Conservation (phyloP, 1,140 invertebrate genomes). For the Pseudoatta argentina region DNA sequence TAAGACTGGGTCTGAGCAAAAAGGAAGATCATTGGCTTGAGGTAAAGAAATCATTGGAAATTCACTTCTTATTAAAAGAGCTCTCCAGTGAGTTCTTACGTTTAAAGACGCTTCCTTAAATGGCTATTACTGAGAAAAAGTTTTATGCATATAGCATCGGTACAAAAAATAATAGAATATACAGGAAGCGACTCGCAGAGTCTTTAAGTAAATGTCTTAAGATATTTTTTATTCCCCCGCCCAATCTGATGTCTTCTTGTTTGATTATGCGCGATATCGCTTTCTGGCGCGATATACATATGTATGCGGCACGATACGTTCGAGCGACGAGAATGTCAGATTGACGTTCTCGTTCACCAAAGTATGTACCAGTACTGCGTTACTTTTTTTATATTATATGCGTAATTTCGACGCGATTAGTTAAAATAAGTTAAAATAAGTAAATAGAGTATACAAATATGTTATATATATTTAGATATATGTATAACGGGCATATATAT, state of each 20-base stretch:
- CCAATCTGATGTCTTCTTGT: neutral
- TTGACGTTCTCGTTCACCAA: conserved; percentile 65
- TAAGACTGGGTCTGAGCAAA: conserved; percentile 19
- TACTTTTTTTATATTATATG: conserved; percentile 78
- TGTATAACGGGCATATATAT: conserved; percentile 14
- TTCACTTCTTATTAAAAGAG: neutral
- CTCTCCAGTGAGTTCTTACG: neutral
- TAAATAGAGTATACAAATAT: conserved; percentile 21
- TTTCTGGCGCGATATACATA: conserved; percentile 29
- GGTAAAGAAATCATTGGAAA: neutral
- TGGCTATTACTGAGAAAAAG: neutral
- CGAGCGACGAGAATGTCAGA: conserved; percentile 17
- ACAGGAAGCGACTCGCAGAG: neutral
- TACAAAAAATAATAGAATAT: neutral
- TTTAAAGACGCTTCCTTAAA: conserved; percentile 15
- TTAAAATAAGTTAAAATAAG: conserved; percentile 51
- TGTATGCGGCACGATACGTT: conserved; percentile 51
- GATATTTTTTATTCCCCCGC: neutral
- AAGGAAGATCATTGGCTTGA: neutral
- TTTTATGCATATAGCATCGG: neutral
- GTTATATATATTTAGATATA: neutral
- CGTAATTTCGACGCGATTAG: conserved; percentile 20
- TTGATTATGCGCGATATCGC: neutral
- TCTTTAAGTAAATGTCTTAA: neutral
- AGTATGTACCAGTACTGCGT: conserved; percentile 81